Conservation (phyloP, 2,797 vertebrate species). For the Semotilus atromaculatus region DNA sequence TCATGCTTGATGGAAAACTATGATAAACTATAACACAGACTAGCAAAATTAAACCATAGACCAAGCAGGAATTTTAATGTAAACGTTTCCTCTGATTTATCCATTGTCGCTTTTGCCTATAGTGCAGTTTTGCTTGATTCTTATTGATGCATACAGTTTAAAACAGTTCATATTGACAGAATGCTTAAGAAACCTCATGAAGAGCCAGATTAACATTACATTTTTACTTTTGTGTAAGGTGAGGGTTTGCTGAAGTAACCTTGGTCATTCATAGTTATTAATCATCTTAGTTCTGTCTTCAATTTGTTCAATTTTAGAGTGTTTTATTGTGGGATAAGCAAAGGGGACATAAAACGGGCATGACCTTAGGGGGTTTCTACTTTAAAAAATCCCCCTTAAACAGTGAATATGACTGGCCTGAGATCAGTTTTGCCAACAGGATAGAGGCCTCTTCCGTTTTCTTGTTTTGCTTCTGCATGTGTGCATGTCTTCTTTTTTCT, state of each 20-base stretch:
- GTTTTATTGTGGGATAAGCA: neutral
- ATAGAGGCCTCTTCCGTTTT: constrained; percentile 50
- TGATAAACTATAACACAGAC: neutral
- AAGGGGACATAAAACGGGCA: neutral
- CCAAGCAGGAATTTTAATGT: constrained; percentile 13
- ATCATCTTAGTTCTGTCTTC: neutral
- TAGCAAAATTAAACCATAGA: neutral
- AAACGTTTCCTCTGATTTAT: constrained; percentile 16
- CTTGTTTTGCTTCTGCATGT: constrained; percentile 26
- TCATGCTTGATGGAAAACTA: neutral
- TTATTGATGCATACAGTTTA: neutral
- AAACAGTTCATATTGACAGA: neutral
- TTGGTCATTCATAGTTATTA: neutral
- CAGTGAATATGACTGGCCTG: constrained; percentile 10
- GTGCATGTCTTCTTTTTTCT: no score
- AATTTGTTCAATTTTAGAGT: neutral
- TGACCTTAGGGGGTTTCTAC: neutral
- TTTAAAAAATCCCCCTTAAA: neutral
- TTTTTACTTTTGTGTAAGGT: neutral
- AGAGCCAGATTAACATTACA: neutral
- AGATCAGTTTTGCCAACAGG: constrained; percentile 35
- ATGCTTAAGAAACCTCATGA: neutral
- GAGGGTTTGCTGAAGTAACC: neutral
- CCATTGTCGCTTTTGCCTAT: neutral
- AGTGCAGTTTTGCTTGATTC: neutral